Evolutionary conservation across 2,797 vertebrate genomes (phyloP).

Genomic region (Botia kubotai): DNA sequence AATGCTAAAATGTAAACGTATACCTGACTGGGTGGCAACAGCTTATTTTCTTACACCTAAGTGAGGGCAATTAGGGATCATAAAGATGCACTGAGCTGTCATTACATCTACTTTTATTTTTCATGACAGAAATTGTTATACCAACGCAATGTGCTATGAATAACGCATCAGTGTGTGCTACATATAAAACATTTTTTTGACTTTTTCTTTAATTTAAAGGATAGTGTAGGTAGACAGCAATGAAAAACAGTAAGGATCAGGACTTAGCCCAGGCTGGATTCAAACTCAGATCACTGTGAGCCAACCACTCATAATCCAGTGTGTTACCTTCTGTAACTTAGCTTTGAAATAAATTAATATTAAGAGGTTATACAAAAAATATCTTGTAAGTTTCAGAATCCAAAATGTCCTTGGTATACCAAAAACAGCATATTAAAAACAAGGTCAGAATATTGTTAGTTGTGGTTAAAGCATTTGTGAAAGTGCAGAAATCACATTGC

Average conservation of each 20-base stretch:
- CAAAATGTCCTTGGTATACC: too few species aligned
- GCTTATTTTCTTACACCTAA: slow-evolving; percentile 47
- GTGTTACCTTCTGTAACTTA: background rate
- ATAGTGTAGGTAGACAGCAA: background rate
- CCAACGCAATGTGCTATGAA: background rate
- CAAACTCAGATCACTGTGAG: background rate
- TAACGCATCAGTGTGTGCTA: background rate
- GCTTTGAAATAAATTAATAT: too few species aligned
- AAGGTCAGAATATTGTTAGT: too few species aligned
- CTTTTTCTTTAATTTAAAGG: background rate
- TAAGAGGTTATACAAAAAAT: too few species aligned
- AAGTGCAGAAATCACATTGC: too few species aligned
- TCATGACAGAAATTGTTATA: too few species aligned
- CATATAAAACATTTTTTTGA: background rate
- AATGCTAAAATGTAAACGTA: background rate
- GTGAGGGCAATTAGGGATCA: slow-evolving; percentile 20
- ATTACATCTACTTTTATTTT: background rate
- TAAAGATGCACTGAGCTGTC: slow-evolving; percentile 14
- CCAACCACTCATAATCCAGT: background rate
- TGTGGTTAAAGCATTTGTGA: too few species aligned
- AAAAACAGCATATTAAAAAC: too few species aligned
- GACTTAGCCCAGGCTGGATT: background rate
- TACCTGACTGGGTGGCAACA: slow-evolving; percentile 32
- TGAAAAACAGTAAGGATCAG: background rate
- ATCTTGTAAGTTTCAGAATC: too few species aligned